Evolutionary conservation across 1,140 invertebrate species (phyloP), one percentile per base, ranked within the genome.

Genomic region (Mya arenaria): DNA sequence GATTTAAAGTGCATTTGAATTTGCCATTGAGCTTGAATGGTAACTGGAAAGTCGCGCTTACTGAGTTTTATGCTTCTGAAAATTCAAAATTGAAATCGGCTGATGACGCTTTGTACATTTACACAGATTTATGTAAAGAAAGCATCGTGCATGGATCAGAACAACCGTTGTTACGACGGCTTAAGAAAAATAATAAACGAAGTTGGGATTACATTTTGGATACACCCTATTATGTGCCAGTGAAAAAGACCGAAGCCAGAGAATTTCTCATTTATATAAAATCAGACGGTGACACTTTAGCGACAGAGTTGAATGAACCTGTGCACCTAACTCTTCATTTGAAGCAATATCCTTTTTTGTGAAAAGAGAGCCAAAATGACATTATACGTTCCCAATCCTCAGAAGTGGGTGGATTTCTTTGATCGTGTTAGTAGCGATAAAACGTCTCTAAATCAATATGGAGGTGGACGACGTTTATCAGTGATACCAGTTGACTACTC

Each of bases 211-310:
- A 72, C 28, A 28, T 52, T 17, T 52, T 72, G 4, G 28, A 72
- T 72, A 17, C 68, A 72, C 23, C 25, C 17, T 72, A 56, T 44
- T 80, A 80, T 44, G 17, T 71, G 25, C 77, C 65, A 60, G 25
- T 80, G 2, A 71, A 17, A 60, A 69, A 71, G 32, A 80, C 25
- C 15, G 66, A 80, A 37, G 28, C 44, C n/a, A 28, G 39, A 56
- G 77, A 60, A 19, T 68, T 79, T 23, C 44, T 58, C 28, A 34
- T 68, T 28, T 55, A 72, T 73, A 72, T 81, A 81, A 81, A 60
- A 44, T 23, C 23, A 10, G 39, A 41, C 28, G 28, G 72, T 48
- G 65, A 56, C 36, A 39, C 1, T 30, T 4, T 30, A 10, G 32
- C 39, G 4, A 41, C 56, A 80, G 52, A 60, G 32, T 23, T 80